A percentile compares a stretch with the other conserved stretches of the same genome.
phyloP scores from a whole-genome alignment of 2,888 invertebrate species.

The Chrysopilus asiliformis region DNA sequence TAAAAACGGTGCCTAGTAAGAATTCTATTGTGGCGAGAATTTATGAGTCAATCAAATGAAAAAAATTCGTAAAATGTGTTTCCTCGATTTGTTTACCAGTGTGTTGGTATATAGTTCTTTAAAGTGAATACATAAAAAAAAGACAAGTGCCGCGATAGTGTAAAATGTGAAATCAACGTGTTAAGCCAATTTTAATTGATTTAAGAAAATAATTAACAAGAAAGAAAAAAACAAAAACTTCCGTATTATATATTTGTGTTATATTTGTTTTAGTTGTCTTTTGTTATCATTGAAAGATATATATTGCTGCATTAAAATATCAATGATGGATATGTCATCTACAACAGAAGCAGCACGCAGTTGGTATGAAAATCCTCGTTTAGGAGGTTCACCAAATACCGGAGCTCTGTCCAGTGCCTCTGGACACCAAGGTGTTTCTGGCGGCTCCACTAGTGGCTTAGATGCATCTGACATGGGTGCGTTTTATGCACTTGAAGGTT shows the following conservation, averaged over 20 bases:
- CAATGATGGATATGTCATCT: constrained; percentile 37
- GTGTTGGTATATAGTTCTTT: too few relatives aligned
- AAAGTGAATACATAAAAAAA: too few relatives aligned
- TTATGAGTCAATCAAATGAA: too few relatives aligned
- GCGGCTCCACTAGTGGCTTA: constrained; percentile 21
- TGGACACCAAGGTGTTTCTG: constrained; percentile 21
- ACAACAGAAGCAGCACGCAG: constrained; percentile 38
- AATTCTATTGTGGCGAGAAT: too few relatives aligned
- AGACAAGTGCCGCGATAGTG: too few relatives aligned
- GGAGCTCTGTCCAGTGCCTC: constrained; percentile 29
- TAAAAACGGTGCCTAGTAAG: too few relatives aligned
- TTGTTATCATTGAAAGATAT: background rate
- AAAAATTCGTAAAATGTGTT: too few relatives aligned
- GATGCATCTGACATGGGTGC: constrained; percentile 37
- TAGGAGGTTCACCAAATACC: constrained; percentile 34
- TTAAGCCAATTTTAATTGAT: too few relatives aligned
- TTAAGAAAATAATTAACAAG: background rate
- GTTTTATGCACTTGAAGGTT: constrained; percentile 36
- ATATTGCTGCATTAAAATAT: background rate
- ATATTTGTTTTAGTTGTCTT: background rate
- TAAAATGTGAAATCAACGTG: too few relatives aligned
- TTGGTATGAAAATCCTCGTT: constrained; percentile 37
- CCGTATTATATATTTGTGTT: background rate
- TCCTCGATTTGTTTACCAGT: too few relatives aligned
- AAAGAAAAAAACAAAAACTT: background rate